A percentile compares a stretch with the other conserved stretches of the same genome.
These are phyloP conservation scores for Dunckerocampus dactyliophorus DNA, from an alignment of 2,113 vertebrate genomes.

Conservation along the genomic window DNA sequence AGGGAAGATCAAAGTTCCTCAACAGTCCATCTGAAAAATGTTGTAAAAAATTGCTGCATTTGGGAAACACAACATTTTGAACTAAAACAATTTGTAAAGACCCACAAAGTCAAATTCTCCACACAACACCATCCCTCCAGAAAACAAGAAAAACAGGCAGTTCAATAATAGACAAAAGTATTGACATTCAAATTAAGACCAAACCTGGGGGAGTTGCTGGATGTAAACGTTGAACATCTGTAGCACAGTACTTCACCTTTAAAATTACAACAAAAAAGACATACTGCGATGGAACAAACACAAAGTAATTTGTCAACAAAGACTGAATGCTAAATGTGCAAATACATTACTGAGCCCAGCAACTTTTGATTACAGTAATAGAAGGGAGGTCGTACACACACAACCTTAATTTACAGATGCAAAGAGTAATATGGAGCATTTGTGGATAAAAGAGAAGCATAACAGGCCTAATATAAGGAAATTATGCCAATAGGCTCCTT, in stretches of 20 bases:
- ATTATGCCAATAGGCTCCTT: no score
- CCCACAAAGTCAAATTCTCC: not conserved
- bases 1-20: no score
- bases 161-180: no score
- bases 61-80: not conserved
- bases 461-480: no score
- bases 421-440: no score
- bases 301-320: not conserved
- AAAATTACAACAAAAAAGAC: not conserved
- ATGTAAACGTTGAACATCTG: not conserved
- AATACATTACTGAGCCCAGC: no score
- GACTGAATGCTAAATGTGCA: no score
- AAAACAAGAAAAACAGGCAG: not conserved
- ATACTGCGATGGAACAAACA: not conserved
- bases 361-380: no score
- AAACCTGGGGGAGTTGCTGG: not conserved
- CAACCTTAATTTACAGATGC: no score
- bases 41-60: not conserved
- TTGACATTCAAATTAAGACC: constrained; percentile 6
- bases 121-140: no score
- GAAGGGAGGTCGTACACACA: no score
- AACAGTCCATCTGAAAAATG: not conserved
- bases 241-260: not conserved
- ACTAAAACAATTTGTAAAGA: not conserved
- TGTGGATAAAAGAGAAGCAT: no score